Conservation (phyloP, 1,140 invertebrate species). For the Drosophila saltans region DNA sequence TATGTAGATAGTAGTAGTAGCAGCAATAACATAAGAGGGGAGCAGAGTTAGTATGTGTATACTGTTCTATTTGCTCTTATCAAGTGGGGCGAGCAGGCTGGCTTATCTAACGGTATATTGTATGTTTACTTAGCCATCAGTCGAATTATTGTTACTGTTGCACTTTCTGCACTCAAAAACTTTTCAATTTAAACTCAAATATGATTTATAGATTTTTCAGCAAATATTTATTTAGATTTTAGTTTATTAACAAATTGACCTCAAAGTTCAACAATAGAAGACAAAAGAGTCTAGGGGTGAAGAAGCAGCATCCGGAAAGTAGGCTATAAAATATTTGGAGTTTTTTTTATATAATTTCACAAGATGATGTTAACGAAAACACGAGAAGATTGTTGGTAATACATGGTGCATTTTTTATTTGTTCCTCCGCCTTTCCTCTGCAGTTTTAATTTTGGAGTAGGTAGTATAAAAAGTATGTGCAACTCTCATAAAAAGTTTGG, state of each 20-base stretch:
- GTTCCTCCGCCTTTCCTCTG: too few relatives aligned
- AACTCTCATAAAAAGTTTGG: too few relatives aligned
- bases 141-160: slow-evolving; percentile 8
- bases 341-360: not conserved
- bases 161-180: slow-evolving; percentile 2
- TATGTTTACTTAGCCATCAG: slow-evolving; percentile 54
- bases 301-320: not conserved
- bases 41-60: not conserved
- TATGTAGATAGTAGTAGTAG: not conserved
- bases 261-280: too few relatives aligned
- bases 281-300: too few relatives aligned
- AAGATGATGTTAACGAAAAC: not conserved
- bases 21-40: not conserved
- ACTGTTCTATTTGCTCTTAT: slow-evolving; percentile 45
- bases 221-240: not conserved
- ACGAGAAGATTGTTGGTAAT: too few relatives aligned
- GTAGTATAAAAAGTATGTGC: too few relatives aligned
- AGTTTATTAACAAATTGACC: not conserved
- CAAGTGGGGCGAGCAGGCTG: slow-evolving; percentile 52
- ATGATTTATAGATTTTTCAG: not conserved
- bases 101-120: slow-evolving; percentile 49
- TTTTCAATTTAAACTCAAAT: slow-evolving; percentile 6
- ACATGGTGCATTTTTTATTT: too few relatives aligned
- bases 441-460: too few relatives aligned
- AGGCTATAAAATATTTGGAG: not conserved